Evolutionary conservation across 2,113 vertebrate species (phyloP), one percentile per base, ranked within the genome.

Genomic region (Saccopteryx bilineata): DNA sequence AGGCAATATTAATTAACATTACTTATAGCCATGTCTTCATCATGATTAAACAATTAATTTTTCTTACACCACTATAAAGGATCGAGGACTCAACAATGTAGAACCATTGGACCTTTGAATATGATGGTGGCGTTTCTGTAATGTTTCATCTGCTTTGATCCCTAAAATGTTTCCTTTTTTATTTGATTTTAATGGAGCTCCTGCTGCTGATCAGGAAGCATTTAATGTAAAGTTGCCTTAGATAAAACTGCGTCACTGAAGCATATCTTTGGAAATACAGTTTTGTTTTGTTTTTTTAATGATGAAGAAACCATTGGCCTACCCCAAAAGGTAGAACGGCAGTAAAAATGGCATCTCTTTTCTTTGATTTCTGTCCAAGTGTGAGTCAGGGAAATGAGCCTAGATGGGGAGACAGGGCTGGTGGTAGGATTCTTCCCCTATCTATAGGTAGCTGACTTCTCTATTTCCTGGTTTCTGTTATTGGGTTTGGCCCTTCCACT

Each of bases 121-220:
- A 58, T 21, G 74, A 84, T 66, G 78, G 66, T 76, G 85, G 69
- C 18, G 26, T 78, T 94, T 95, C 60, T 87, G 66, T 93, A 93
- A 87, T 84, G 69, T 95, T 96, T 96, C 78, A 19, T 78, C 84
- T 75, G 52, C 96, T 95, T 94, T 96, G 90, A 96, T 90, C 82
- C 85, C 92, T 88, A 76, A 87, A 93, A 84, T 63, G 33, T 76
- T 52, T 90, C 74, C 72, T 39, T 93, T 94, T 94, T 94, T 92
- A 88, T 88, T 96, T 87, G 68, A 52, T 93, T 96, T 97, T 92
- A 86, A 96, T 91, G 90, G 84, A 81, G 52, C 24, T 80, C 58
- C 63, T 93, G 68, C 90, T 78, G 72, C 28, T 92, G 81, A 74
- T 94, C 72, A 71, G 72, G 92, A 93, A 93, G 39, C 46, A 75